A percentile compares a stretch with the other conserved stretches of the same genome.
These are phyloP conservation scores for Leptopilina myrica DNA, from an alignment of 2,888 invertebrate species.

Conservation along the genomic window DNA sequence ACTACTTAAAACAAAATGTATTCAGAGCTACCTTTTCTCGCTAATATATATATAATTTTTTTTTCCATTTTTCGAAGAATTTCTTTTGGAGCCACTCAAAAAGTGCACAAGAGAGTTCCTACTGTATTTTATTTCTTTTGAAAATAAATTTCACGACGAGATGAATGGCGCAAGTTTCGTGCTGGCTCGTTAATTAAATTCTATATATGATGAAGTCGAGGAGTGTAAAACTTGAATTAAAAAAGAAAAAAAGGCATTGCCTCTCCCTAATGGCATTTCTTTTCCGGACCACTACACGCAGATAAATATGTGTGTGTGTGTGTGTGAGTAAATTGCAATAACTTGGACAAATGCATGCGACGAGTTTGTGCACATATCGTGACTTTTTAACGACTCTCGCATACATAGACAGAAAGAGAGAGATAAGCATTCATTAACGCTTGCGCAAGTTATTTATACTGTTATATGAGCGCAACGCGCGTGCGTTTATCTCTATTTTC, in stretches of 20 bases:
- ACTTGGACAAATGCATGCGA: conserved; percentile 16
- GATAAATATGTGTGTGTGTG: too few relatives aligned
- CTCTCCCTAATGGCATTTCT: not conserved
- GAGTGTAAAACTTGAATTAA: not conserved
- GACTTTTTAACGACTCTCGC: conserved; percentile 60
- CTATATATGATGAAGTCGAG: not conserved
- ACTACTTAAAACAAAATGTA: too few relatives aligned
- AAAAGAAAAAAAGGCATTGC: conserved; percentile 14
- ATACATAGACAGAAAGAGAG: conserved; percentile 27
- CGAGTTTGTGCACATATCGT: conserved; percentile 57
- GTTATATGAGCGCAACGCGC: conserved; percentile 61
- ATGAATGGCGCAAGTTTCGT: conserved; percentile 10
- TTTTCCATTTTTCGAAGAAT: too few relatives aligned
- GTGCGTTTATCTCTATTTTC: conserved; percentile 59
- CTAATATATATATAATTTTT: too few relatives aligned
- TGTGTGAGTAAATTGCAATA: not conserved
- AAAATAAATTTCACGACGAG: conserved; percentile 2
- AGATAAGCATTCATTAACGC: conserved; percentile 71
- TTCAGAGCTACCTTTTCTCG: too few relatives aligned
- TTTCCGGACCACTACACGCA: conserved; percentile 7
- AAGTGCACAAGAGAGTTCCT: not conserved
- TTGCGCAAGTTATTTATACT: conserved; percentile 73
- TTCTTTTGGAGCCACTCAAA: not conserved
- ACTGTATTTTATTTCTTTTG: not conserved
- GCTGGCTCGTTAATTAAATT: conserved; percentile 34